phyloP scores from a whole-genome alignment of 2,888 invertebrate species.

The Mythimna vitellina region DNA sequence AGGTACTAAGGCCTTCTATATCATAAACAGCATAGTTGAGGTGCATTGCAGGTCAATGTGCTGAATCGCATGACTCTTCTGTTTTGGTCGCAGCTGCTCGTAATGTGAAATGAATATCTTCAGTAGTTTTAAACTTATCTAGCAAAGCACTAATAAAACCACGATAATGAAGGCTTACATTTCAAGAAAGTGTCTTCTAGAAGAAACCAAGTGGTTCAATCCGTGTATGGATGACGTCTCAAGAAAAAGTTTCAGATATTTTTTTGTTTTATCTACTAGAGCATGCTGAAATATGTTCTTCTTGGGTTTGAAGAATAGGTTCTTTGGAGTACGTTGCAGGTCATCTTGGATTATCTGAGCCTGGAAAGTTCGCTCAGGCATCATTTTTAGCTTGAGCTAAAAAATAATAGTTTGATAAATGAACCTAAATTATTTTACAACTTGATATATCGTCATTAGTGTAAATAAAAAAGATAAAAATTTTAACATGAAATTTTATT shows the following conservation, averaged over 20 bases:
- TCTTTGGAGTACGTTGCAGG: constrained; percentile 52
- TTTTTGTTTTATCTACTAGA: constrained; percentile 65
- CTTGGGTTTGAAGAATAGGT: background rate
- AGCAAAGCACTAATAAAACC: background rate
- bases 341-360: constrained; percentile 74
- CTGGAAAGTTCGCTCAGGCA: constrained; percentile 70
- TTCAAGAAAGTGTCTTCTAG: constrained; percentile 85
- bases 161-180: constrained; percentile 75
- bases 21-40: background rate
- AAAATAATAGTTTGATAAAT: background rate
- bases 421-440: background rate
- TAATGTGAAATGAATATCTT: background rate
- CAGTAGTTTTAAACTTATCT: background rate
- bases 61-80: background rate
- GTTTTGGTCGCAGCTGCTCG: background rate
- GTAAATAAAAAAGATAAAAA: too few species aligned
- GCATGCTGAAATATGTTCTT: constrained; percentile 45
- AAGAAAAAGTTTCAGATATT: constrained; percentile 82
- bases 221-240: constrained; percentile 90
- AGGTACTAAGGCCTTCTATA: background rate
- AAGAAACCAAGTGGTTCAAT: constrained; percentile 86
- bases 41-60: too few species aligned
- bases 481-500: too few species aligned
- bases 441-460: too few species aligned
- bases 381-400: constrained; percentile 63